Conservation (phyloP, 2,113 vertebrate species). For the Lepisosteus oculatus region DNA sequence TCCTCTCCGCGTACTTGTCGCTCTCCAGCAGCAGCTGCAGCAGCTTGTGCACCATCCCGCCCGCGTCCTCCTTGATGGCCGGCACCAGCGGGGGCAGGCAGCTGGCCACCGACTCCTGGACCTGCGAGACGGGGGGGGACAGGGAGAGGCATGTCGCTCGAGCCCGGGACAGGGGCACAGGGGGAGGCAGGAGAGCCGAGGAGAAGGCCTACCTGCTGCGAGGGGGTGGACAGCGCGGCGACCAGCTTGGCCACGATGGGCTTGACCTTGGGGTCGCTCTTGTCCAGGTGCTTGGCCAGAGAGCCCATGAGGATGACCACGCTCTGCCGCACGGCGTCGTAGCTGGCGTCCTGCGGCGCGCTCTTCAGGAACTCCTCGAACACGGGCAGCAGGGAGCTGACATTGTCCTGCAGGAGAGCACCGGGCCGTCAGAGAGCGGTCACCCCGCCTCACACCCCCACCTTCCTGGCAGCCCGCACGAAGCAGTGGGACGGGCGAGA, state of each 20-base stretch:
- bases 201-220: conserved; percentile 82
- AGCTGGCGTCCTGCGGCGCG: conserved; percentile 92
- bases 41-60: conserved; percentile 89
- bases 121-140: conserved; percentile 56
- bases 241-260: conserved; percentile 97
- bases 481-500: neutral
- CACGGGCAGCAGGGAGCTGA: conserved; percentile 90
- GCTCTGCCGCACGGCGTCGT: conserved; percentile 93
- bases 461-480: neutral
- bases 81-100: conserved; percentile 93
- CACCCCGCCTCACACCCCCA: conserved; percentile 1
- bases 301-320: conserved; percentile 98
- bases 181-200: too few relatives aligned
- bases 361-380: conserved; percentile 96
- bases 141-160: too few relatives aligned
- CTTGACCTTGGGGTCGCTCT: conserved; percentile 95
- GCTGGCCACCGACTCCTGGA: conserved; percentile 93
- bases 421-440: neutral
- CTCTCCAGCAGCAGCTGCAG: conserved; percentile 93
- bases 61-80: conserved; percentile 92
- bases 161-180: too few relatives aligned
- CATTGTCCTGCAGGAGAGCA: conserved; percentile 77
- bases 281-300: conserved; percentile 95
- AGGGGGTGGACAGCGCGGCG: conserved; percentile 90
- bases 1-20: conserved; percentile 93